phyloP scores from a whole-genome alignment of 2,113 vertebrate genomes.

The Dasyornis broadbenti region DNA sequence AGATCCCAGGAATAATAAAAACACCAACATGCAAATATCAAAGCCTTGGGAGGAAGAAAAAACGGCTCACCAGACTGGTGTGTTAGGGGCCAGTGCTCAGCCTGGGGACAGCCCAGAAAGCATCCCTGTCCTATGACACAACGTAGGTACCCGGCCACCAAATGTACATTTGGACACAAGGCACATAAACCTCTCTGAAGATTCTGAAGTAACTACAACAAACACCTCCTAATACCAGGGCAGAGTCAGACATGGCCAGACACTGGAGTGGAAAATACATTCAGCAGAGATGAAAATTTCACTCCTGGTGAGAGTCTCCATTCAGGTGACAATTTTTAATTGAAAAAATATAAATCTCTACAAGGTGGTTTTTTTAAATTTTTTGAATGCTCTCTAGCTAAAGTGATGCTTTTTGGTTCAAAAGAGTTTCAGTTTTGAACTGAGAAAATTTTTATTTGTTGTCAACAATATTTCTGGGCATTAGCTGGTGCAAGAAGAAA shows the following conservation, averaged over 20 bases:
- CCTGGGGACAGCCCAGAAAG: background rate
- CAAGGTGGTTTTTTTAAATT: background rate
- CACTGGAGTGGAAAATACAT: background rate
- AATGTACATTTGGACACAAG: background rate
- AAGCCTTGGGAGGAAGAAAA: background rate
- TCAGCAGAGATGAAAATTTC: background rate
- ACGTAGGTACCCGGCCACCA: rapidly evolving
- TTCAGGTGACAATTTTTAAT: background rate
- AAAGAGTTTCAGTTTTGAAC: background rate
- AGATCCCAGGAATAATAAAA: background rate
- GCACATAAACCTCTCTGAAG: background rate
- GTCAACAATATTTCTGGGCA: background rate
- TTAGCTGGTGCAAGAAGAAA: background rate
- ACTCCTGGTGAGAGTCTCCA: background rate
- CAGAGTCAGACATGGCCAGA: background rate
- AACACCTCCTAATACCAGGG: background rate
- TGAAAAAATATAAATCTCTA: background rate
- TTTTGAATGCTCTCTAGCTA: background rate
- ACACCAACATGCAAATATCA: background rate
- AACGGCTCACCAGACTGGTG: background rate
- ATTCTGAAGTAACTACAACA: background rate
- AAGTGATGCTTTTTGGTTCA: background rate
- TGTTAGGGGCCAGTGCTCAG: background rate
- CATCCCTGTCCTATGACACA: background rate
- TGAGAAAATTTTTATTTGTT: background rate